Conservation (phyloP, 2,113 vertebrate species). For the Corythaeola cristata region DNA sequence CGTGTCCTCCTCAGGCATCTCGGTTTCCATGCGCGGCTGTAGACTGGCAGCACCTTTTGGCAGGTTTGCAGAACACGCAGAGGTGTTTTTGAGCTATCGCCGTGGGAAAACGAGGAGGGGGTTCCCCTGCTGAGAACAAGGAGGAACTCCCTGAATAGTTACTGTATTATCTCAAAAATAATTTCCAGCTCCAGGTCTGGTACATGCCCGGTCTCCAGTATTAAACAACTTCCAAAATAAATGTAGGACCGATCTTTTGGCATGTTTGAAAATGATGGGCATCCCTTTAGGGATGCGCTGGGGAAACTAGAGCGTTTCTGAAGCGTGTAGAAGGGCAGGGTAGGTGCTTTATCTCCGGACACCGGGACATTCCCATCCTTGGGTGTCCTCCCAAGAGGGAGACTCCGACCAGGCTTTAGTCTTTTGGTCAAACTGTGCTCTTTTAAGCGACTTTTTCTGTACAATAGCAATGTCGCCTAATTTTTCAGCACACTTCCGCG, state of each 20-base stretch:
- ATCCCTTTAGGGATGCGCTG: not conserved
- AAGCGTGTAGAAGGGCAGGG: not conserved
- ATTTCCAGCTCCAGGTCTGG: constrained; percentile 9
- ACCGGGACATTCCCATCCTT: rapidly evolving
- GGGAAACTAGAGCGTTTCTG: not conserved
- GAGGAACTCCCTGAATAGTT: constrained; percentile 35
- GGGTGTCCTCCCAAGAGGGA: not conserved
- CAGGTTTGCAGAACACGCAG: not conserved
- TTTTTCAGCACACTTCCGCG: not conserved
- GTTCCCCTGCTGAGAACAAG: not conserved
- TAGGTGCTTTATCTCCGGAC: not conserved
- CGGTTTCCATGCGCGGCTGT: not conserved
- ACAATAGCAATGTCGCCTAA: not conserved
- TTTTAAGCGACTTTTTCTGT: not conserved
- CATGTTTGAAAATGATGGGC: not conserved
- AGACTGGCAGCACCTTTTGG: not conserved
- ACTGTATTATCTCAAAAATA: constrained; percentile 11
- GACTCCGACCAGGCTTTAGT: not conserved
- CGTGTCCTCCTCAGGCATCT: not conserved
- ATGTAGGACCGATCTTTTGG: not conserved
- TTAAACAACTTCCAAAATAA: not conserved
- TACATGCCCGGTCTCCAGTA: not conserved
- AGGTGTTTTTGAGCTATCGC: not conserved
- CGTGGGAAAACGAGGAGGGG: not conserved
- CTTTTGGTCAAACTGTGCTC: not conserved